A percentile compares a stretch with the other conserved stretches of the same genome.
Conservation (phyloP, 30 jellyfish, hydroid and myxozoan genomes). For the Turritopsis rubra region DNA sequence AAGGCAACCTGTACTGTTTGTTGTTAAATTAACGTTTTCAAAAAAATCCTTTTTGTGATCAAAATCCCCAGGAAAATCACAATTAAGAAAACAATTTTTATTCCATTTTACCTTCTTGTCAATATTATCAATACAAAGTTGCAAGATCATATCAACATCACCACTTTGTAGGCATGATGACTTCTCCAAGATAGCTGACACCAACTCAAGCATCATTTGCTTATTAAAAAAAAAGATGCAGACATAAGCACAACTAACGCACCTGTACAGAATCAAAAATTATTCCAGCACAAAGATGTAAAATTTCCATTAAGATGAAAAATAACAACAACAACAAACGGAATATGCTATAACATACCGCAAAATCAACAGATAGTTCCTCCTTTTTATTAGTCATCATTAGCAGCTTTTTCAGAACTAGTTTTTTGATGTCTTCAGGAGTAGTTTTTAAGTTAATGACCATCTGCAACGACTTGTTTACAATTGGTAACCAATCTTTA, state of each 20-base stretch:
- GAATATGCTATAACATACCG: background rate
- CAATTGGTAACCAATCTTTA: background rate
- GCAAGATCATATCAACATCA: background rate
- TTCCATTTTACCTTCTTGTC: background rate
- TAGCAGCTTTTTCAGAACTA: background rate
- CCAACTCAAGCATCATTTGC: background rate
- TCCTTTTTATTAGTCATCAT: background rate
- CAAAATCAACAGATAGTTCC: background rate
- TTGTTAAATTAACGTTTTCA: no score
- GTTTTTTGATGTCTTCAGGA: background rate
- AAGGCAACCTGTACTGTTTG: no score
- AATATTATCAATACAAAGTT: background rate
- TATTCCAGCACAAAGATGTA: no score
- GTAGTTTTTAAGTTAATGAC: background rate
- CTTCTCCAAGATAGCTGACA: background rate
- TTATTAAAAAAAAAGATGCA: no score
- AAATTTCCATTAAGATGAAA: no score
- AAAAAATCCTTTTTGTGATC: no score
- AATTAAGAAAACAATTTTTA: no score
- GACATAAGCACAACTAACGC: no score
- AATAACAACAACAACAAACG: background rate
- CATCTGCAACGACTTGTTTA: background rate
- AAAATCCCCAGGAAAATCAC: no score
- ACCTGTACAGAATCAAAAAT: no score
- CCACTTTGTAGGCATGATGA: background rate